A percentile compares a stretch with the other conserved stretches of the same genome.
Conservation (phyloP, 2,888 invertebrate genomes). For the Orthosia incerta region DNA sequence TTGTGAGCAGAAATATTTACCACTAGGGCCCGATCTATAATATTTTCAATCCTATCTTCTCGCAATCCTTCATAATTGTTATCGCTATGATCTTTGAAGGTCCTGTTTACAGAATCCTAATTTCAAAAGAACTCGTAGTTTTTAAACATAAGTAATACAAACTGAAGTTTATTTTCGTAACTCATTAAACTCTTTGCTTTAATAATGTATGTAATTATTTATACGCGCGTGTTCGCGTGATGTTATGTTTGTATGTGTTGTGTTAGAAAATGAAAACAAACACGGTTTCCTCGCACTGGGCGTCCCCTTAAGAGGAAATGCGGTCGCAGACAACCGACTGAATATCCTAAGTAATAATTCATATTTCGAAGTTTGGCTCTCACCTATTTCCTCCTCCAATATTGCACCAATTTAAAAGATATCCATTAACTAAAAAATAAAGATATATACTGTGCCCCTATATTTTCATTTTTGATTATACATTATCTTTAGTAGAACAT, state of each 20-base stretch:
- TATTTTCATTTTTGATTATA: no score
- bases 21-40: not conserved
- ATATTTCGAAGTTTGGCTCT: no score
- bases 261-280: not conserved
- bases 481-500: no score
- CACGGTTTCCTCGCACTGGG: not conserved
- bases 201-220: constrained; percentile 1
- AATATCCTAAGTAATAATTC: no score
- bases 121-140: not conserved
- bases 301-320: not conserved
- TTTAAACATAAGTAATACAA: not conserved
- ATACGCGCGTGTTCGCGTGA: not conserved
- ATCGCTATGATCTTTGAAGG: not conserved
- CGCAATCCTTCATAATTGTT: not conserved
- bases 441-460: no score
- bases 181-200: not conserved
- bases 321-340: no score
- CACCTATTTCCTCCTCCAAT: no score
- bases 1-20: not conserved
- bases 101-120: not conserved
- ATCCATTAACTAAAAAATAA: no score
- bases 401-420: no score
- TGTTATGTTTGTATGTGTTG: not conserved
- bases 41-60: not conserved
- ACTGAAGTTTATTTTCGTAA: not conserved